These are phyloP conservation scores for Macrosoma leucophasiata DNA, from an alignment of 2,888 invertebrate species.

Conservation along the genomic window DNA sequence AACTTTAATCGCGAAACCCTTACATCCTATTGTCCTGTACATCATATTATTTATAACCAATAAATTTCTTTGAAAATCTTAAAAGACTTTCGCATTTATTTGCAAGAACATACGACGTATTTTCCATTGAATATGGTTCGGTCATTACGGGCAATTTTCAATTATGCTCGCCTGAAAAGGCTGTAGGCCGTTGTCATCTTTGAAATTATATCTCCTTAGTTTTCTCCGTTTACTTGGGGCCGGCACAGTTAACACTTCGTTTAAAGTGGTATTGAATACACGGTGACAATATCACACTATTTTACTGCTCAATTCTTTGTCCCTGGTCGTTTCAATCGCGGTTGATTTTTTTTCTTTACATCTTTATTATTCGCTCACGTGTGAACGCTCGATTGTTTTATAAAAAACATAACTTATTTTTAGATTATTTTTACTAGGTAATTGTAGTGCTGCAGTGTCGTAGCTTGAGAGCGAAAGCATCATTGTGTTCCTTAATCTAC, in stretches of 20 bases:
- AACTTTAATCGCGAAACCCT: conserved; percentile 31
- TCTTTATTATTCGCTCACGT: too few relatives aligned
- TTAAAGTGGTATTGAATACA: too few relatives aligned
- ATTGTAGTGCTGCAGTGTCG: too few relatives aligned
- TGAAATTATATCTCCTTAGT: conserved; percentile 34
- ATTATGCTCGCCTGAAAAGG: conserved; percentile 30
- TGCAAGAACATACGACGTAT: conserved; percentile 17
- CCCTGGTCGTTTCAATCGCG: too few relatives aligned
- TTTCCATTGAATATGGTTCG: conserved; percentile 13
- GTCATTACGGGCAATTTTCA: conserved; percentile 36
- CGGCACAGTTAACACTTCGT: conserved; percentile 13
- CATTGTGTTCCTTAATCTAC: too few relatives aligned
- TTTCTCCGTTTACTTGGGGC: conserved; percentile 22
- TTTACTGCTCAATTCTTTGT: too few relatives aligned
- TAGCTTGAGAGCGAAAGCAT: too few relatives aligned
- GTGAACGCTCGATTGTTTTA: too few relatives aligned
- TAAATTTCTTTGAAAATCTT: conserved; percentile 19
- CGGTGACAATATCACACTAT: too few relatives aligned
- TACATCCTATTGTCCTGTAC: conserved; percentile 36
- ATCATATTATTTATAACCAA: conserved; percentile 33
- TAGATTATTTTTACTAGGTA: too few relatives aligned
- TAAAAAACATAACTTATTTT: too few relatives aligned
- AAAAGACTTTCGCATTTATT: conserved; percentile 20
- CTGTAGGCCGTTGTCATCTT: conserved; percentile 34
- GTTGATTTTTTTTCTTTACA: too few relatives aligned